Evolutionary conservation across 2,113 vertebrate species (phyloP).

Genomic region (Piprites chloris): DNA sequence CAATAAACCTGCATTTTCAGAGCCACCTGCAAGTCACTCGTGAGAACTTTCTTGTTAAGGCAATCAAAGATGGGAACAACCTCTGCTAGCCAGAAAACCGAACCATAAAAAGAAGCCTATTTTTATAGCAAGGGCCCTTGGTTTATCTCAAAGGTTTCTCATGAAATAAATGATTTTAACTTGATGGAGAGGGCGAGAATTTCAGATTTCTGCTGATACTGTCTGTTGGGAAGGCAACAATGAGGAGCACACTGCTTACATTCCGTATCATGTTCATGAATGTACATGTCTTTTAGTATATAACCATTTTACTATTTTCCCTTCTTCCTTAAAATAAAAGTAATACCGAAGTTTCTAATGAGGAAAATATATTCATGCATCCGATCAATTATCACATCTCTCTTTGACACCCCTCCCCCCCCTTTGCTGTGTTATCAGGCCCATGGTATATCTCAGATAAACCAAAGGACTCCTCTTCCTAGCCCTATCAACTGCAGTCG

Average conservation of each 20-base stretch:
- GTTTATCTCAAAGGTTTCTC: neutral
- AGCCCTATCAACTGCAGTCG: neutral
- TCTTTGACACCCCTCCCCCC: neutral
- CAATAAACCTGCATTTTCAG: neutral
- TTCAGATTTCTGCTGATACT: neutral
- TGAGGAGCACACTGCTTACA: neutral
- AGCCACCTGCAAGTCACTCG: neutral
- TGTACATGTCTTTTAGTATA: neutral
- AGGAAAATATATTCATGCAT: neutral
- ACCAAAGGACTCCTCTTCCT: neutral
- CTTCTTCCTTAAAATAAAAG: neutral
- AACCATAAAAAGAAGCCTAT: neutral
- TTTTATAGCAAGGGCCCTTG: neutral
- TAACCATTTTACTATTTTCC: neutral
- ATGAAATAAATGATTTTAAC: neutral
- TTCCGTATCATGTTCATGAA: neutral
- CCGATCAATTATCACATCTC: rapidly evolving
- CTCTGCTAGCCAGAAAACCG: neutral
- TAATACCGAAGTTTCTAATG: rapidly evolving
- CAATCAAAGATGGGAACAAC: neutral
- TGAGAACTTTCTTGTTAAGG: neutral
- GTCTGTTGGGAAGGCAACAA: neutral
- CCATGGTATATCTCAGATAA: neutral
- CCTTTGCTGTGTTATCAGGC: neutral
- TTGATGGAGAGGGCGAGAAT: neutral